Evolutionary conservation across 2,113 vertebrate genomes (phyloP).

Genomic region (Prinia subflava): DNA sequence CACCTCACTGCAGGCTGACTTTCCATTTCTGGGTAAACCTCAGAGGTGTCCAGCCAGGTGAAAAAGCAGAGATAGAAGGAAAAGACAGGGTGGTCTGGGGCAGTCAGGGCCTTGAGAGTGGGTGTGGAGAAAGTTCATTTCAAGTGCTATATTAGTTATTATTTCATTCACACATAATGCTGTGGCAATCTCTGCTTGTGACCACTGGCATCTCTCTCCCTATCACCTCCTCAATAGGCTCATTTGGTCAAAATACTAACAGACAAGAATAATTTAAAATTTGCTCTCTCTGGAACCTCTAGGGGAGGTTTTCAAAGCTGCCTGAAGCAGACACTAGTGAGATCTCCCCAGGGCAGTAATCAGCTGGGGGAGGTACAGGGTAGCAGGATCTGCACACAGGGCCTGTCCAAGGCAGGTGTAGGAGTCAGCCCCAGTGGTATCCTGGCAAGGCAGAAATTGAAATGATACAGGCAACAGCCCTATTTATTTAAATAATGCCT

Average conservation of each 20-base stretch:
- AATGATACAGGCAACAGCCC: background rate
- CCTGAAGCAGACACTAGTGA: background rate
- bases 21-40: background rate
- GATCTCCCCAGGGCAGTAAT: background rate
- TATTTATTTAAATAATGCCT: background rate
- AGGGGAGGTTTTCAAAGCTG: background rate
- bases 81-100: fast-evolving
- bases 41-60: background rate
- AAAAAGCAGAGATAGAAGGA: background rate
- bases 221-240: background rate
- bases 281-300: background rate
- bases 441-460: background rate
- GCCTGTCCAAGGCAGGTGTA: background rate
- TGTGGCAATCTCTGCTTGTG: fast-evolving
- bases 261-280: background rate
- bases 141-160: background rate
- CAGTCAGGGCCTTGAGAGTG: background rate
- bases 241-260: background rate
- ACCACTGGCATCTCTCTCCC: background rate
- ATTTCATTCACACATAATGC: background rate
- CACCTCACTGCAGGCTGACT: background rate
- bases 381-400: background rate
- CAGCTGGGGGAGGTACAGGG: background rate
- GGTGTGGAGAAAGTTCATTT: background rate
- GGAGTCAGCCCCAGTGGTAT: background rate